Evolutionary conservation across 2,113 vertebrate genomes (phyloP).

Genomic region (Paracanthobrama guichenoti): DNA sequence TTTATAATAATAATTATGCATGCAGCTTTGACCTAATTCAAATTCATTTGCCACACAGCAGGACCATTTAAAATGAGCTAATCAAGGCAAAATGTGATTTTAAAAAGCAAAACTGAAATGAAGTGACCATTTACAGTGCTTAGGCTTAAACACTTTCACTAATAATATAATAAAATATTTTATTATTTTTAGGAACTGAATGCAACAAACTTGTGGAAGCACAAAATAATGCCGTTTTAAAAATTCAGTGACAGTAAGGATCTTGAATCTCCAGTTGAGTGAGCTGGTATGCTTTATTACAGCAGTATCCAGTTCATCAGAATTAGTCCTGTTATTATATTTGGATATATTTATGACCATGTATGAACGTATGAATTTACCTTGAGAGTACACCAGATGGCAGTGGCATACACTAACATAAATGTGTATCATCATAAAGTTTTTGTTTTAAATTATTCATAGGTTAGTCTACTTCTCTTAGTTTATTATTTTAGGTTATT

Average conservation of each 20-base stretch:
- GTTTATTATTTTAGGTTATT: background rate
- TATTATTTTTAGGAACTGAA: background rate
- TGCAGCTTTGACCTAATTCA: background rate
- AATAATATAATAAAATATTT: background rate
- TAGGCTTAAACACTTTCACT: too few species aligned
- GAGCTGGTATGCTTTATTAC: background rate
- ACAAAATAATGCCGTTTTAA: background rate
- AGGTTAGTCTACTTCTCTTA: background rate
- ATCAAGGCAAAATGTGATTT: background rate
- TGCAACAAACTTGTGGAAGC: background rate
- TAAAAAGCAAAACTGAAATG: too few species aligned
- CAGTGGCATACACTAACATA: conserved; percentile 56
- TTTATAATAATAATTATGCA: background rate
- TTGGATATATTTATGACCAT: background rate
- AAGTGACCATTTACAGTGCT: too few species aligned
- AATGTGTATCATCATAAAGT: background rate
- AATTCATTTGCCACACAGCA: background rate
- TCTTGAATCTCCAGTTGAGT: background rate
- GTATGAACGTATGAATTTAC: conserved; percentile 9
- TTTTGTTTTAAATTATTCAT: background rate
- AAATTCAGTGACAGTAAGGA: background rate
- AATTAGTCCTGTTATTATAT: background rate
- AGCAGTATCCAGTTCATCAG: background rate
- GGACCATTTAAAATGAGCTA: background rate
- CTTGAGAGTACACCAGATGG: conserved; percentile 66